phyloP scores from a whole-genome alignment of 2,113 vertebrate genomes.

The Turdus rufiventris region DNA sequence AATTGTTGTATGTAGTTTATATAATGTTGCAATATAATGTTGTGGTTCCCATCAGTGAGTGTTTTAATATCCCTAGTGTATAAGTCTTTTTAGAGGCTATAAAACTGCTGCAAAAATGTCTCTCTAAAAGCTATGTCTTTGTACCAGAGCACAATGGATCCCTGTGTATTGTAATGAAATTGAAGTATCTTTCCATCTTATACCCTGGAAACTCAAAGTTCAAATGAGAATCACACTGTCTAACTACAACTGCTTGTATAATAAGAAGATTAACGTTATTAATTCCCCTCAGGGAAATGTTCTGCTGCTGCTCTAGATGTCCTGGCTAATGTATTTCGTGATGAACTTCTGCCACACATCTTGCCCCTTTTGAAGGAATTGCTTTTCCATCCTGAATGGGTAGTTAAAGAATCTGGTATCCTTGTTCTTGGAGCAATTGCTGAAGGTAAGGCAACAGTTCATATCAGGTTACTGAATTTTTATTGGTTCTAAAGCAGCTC shows the following conservation, averaged over 20 bases:
- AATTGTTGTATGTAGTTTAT: background rate
- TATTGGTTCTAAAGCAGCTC: background rate
- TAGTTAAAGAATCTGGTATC: slow-evolving; percentile 95
- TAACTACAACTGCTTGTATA: background rate
- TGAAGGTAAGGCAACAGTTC: slow-evolving; percentile 79
- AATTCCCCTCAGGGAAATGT: slow-evolving; percentile 84
- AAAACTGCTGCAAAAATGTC: background rate
- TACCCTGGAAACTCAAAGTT: background rate
- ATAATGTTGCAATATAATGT: background rate
- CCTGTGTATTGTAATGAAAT: background rate
- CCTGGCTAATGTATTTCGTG: slow-evolving; percentile 93
- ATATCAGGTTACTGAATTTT: background rate
- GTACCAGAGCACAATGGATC: background rate
- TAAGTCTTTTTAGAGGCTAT: background rate
- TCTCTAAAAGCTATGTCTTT: background rate
- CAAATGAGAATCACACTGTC: background rate
- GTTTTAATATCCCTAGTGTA: background rate
- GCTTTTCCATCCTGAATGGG: slow-evolving; percentile 94
- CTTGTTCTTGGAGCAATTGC: slow-evolving; percentile 95
- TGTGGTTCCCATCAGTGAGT: background rate
- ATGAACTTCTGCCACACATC: slow-evolving; percentile 91
- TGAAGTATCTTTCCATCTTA: background rate
- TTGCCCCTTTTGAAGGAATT: slow-evolving; percentile 93
- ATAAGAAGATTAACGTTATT: slow-evolving; percentile 38
- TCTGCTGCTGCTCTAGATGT: slow-evolving; percentile 94